Evolutionary conservation across 2,797 vertebrate species (phyloP), one percentile per base, ranked within the genome.

Genomic region (Cossypha niveicapilla): DNA sequence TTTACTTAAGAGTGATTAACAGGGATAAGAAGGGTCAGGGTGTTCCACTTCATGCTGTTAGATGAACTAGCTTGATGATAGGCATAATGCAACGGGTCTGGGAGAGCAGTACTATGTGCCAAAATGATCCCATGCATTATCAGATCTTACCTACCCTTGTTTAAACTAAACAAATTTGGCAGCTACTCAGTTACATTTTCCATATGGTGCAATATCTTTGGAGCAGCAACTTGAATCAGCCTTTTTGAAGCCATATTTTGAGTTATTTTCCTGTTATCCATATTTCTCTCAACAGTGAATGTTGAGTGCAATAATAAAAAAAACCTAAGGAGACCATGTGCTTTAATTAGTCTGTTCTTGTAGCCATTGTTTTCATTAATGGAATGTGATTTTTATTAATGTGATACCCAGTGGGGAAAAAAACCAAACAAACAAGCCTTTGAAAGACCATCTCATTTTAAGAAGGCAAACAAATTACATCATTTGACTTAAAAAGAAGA

Each of bases 1-100:
- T 96, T 97, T 97, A 96, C 86, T 94, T 94, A 84, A 90, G 88
- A 94, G 76, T 92, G 90, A 96, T 96, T 96, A 96, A 88, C 83
- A 94, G 82, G 92, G 87, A 96, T 93, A 95, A 96, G 75, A 92
- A 94, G 77, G 93, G 93, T 96, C 96, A 95, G 87, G 86, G 84
- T 94, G 91, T 92, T 95, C 94, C 81, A 92, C 86, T 93, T 95
- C 3, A 2, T 91, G 95, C 88, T 92, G 81, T 91, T 96, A 95
- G 76, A 96, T 82, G 79, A 95, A 96, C 91, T 93, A 90, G 91
- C 62, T 88, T 79, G 82, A 88, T 94, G 89, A 95, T 90, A 95
- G 85, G 89, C 90, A 84, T 95, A 95, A 95, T 84, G 83, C 91
- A 95, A 16, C 78, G 73, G 73, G 53, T 71, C 91, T 93, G 90